phyloP scores from a whole-genome alignment of 1,140 invertebrate genomes.

The Dermatophagoides farinae region DNA sequence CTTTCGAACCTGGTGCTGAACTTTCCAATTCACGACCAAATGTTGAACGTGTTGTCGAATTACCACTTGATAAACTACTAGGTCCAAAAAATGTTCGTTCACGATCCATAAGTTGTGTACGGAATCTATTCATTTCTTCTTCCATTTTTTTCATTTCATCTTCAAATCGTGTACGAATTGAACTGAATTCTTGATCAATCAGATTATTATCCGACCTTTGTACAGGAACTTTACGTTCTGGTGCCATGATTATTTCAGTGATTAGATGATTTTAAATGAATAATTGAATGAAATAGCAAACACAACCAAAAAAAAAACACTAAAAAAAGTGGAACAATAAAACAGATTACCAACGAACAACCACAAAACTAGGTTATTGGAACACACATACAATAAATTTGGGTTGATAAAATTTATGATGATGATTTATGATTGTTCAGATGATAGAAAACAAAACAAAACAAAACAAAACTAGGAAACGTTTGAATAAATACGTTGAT shows the following conservation, averaged over 20 bases:
- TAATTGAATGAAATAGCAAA: background rate
- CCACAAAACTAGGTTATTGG: too few relatives aligned
- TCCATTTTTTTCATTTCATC: slow-evolving; percentile 94
- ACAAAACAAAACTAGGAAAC: too few relatives aligned
- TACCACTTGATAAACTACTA: background rate
- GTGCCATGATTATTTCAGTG: slow-evolving; percentile 18
- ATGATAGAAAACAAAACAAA: too few relatives aligned
- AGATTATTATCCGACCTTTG: slow-evolving; percentile 81
- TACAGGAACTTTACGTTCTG: slow-evolving; percentile 41
- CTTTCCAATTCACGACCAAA: slow-evolving; percentile 9
- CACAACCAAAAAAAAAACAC: too few relatives aligned
- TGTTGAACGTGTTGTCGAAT: background rate
- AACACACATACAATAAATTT: too few relatives aligned
- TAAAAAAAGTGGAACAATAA: background rate
- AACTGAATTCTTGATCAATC: slow-evolving; percentile 86
- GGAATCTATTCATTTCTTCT: slow-evolving; percentile 89
- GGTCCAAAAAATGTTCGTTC: slow-evolving; percentile 33
- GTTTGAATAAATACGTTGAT: too few relatives aligned
- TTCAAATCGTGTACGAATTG: slow-evolving; percentile 83
- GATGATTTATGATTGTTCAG: too few relatives aligned
- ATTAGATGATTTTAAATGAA: background rate
- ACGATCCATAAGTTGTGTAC: slow-evolving; percentile 72
- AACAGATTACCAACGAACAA: background rate
- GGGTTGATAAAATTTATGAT: too few relatives aligned
- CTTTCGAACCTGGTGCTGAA: slow-evolving; percentile 17